phyloP scores from a whole-genome alignment of 92 coral and sea anemone genomes.

The Umimayanthus chanpuru region DNA sequence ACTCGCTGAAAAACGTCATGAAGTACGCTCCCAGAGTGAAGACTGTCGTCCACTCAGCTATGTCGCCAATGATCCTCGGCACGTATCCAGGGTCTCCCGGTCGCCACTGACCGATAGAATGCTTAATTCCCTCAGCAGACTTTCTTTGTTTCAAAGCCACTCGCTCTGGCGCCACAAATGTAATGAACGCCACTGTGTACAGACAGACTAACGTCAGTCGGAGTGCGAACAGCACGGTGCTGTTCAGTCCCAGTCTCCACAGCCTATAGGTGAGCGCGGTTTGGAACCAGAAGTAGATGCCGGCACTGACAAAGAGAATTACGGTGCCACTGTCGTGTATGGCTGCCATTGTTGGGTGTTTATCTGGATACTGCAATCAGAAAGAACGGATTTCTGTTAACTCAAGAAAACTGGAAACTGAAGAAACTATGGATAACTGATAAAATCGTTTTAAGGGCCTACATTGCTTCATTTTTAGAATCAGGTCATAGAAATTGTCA shows the following conservation, averaged over 20 bases:
- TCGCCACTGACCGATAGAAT: constrained; percentile 41
- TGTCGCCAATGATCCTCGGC: constrained; percentile 24
- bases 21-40: constrained; percentile 38
- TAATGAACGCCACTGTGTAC: constrained; percentile 31
- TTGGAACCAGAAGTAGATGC: constrained; percentile 42
- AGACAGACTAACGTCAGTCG: constrained; percentile 30
- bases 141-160: constrained; percentile 18
- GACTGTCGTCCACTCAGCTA: constrained; percentile 41
- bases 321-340: constrained; percentile 34
- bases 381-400: not conserved
- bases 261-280: constrained; percentile 34
- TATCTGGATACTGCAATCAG: constrained; percentile 18
- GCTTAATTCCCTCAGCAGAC: constrained; percentile 24
- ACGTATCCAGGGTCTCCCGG: constrained; percentile 35
- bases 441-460: too few relatives aligned
- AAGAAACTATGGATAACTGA: too few relatives aligned
- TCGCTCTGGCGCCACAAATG: constrained; percentile 34
- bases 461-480: too few relatives aligned
- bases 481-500: too few relatives aligned
- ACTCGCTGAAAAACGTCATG: constrained; percentile 31
- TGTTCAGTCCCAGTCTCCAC: constrained; percentile 29
- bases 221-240: constrained; percentile 20
- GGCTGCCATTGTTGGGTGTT: constrained; percentile 33
- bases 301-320: constrained; percentile 22
- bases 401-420: too few relatives aligned